Base-by-base conservation (phyloP, 2,113 vertebrate genomes). In the Mungos mungo region DNA sequence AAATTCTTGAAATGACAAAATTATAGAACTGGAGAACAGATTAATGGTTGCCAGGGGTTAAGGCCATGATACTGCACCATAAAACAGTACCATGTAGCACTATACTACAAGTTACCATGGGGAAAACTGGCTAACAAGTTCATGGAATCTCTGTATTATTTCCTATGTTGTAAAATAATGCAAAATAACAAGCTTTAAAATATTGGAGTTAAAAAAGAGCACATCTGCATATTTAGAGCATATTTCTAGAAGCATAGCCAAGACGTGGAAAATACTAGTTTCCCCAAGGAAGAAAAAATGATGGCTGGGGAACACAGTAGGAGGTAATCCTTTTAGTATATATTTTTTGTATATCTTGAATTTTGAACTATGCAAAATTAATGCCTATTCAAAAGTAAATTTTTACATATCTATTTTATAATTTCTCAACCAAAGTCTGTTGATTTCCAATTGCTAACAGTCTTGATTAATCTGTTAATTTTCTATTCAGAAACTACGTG, bases 301-400 rank as follows among this genome's bases (percentile, higher is more conserved):
- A 68, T 84, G 66, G 23, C 25, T 54, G 15, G 11, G 69, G 2
- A 91, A 29, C 23, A 69, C 18, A 45, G 9, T 68, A 33, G 29
- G 47, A 89, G 25, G n/a, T 68, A 68, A 85, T n/a, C 47, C 23
- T 81, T 92, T 76, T 84, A 15, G 52, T 69, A 15, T 52, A 68
- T 65, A 31, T 74, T 90, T 11, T 96, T 65, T 47, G 14, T 50
- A 35, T 85, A n/a, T 80, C 57, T 93, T 50, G 16, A 90, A 54
- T 85, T 92, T 96, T 81, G 19, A 76, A 21, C n/a, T 80, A 81
- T 86, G 31, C 31, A 82, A 82, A 92, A 82, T 90, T 14, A 90
- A 68, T 93, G 21, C 1, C 27, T 66, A 71, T 6, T 71, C 45
- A 52, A 85, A 86, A 45, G 35, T 68, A 41, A 47, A 83, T 68